Base-by-base conservation (phyloP, 2,888 invertebrate genomes). In the Ephialtes manifestator region DNA sequence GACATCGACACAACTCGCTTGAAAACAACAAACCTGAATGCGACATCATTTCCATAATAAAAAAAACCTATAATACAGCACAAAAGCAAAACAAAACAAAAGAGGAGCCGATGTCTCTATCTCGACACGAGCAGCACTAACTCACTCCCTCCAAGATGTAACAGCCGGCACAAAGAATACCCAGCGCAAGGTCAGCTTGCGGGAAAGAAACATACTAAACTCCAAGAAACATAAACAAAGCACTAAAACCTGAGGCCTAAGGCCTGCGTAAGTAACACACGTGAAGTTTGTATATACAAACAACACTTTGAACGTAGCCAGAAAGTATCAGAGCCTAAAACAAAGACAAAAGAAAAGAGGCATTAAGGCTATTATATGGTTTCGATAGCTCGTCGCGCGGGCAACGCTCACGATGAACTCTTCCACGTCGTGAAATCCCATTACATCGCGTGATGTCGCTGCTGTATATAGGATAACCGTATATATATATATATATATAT, bases 351-450 rank as follows among this genome's bases (percentile, higher is more conserved):
- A 63, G 0, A n/a, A n/a, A 35, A 18, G 13, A 70, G 46, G 48
- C 24, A 72, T 80, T 80, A 55, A 53, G 43, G 72, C 43, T 43
- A 53, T 65, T 72, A 46, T 46, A 67, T 18, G 72, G 65, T 65
- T 80, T 83, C 67, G 35, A 60, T 72, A 76, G 39, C 15, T 39
- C 48, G 28, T 15, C 70, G 28, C 31, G 13, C 28, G 65, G 10
- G 18, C 39, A 71, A 51, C 31, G 63, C 28, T 48, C 70, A 48
- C 48, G 55, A 71, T 72, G 65, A 72, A 35, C 58, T 72, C 60
- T 83, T 83, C 67, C 77, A 43, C 67, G 24, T 43, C 65, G 77
- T 39, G 39, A 48, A 83, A 83, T 83, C 72, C 72, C 78, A 74
- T 83, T 78, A 78, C 58, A 67, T 39, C 13, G 20, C 7, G 31